Percentiles rank a stretch among this genome's conserved stretches.
Conservation (phyloP, 2,797 vertebrate genomes). For the Pitangus sulphuratus region DNA sequence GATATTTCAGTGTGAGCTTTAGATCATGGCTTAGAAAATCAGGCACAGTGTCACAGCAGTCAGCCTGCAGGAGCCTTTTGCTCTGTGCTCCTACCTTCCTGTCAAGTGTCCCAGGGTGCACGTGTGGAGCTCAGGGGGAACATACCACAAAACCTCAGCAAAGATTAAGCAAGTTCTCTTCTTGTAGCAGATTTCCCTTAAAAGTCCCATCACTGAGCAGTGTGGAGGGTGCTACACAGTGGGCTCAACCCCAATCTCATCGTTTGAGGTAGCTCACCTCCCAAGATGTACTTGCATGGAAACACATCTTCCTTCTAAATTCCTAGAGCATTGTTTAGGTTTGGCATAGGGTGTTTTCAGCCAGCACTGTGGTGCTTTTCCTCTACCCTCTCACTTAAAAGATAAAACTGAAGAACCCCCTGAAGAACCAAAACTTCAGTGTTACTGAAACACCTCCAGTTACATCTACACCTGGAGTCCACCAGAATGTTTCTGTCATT, state of each 20-base stretch:
- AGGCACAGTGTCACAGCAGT: neutral
- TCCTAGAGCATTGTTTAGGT: neutral
- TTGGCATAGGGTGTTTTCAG: neutral
- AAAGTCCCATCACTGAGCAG: neutral
- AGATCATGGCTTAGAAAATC: neutral
- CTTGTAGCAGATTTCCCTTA: neutral
- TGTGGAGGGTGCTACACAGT: neutral
- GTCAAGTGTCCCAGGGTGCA: neutral
- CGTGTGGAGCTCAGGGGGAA: neutral
- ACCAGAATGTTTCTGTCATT: neutral
- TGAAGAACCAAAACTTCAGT: neutral
- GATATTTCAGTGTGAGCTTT: neutral
- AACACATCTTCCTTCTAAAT: neutral
- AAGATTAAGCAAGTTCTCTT: neutral
- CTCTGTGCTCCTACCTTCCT: neutral
- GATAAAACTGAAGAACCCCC: neutral
- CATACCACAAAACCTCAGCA: neutral
- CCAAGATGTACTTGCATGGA: neutral
- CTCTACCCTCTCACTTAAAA: neutral
- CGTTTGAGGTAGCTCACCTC: neutral
- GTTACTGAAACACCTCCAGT: neutral
- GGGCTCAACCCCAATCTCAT: neutral
- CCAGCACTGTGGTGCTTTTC: neutral
- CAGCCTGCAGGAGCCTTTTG: neutral
- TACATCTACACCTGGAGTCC: constrained; percentile 55